Evolutionary conservation across 2,888 invertebrate genomes (phyloP).

Genomic region (Entomobrya proxima): DNA sequence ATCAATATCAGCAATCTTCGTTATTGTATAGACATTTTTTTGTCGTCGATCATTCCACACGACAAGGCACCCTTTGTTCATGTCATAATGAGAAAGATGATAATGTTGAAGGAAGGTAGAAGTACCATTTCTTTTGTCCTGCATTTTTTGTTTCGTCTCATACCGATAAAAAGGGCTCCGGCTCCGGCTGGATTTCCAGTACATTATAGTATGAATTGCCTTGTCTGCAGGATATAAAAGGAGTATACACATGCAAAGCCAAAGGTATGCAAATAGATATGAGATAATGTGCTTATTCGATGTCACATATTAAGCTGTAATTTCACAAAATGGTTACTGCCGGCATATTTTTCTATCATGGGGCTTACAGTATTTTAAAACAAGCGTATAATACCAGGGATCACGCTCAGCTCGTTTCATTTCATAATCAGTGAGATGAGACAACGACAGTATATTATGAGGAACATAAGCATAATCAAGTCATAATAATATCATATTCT

Average conservation of each 20-base stretch:
- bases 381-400: too few relatives aligned
- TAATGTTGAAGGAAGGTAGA: neutral
- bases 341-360: neutral
- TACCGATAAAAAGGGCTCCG: neutral
- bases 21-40: too few relatives aligned
- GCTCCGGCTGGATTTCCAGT: neutral
- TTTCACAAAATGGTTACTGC: neutral
- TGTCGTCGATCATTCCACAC: constrained; percentile 8
- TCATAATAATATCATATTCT: neutral
- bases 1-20: too few relatives aligned
- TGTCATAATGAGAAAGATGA: neutral
- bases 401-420: neutral
- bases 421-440: neutral
- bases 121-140: neutral
- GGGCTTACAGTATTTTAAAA: too few relatives aligned
- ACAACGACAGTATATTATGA: neutral
- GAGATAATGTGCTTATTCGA: neutral
- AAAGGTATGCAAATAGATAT: neutral
- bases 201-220: neutral
- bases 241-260: neutral
- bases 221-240: too few relatives aligned
- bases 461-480: neutral
- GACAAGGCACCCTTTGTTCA: constrained; percentile 2
- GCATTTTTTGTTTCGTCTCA: neutral
- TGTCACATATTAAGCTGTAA: neutral